Base-by-base conservation (phyloP, 2,797 vertebrate genomes). In the Alauda arvensis region DNA sequence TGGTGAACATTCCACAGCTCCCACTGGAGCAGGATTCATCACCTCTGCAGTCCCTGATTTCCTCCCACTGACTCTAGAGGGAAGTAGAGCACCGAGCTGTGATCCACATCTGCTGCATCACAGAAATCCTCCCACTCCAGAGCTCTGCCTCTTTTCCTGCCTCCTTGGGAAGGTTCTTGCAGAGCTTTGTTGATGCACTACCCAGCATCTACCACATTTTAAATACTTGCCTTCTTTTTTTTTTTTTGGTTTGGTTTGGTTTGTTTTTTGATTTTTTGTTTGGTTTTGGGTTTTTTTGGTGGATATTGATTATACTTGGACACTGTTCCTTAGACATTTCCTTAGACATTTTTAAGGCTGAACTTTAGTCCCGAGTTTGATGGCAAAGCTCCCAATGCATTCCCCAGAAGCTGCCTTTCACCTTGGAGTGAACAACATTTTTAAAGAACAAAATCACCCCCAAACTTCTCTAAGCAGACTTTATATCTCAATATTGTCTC, bases 31-130 rank as follows among this genome's bases (percentile, higher is more conserved):
- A 69, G 65, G 33, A 77, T 78, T 28, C 31, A 15, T 26, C 86
- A 13, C 74, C 75, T 91, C 37, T 8, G 57, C 28, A 86, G 48
- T 3, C 43, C 43, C 28, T 9, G 28, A 65, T 72, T 86, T 66
- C 88, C n/a, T 34, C 81, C 60, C 93, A 85, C 62, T 57, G 59
- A 53, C 92, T 91, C 92, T 84, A 91, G 93, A 82, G 87, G 91
- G 92, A 90, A 88, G 88, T 45, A 91, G 65, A 94, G 75, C 37
- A 84, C 76, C 2, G 85, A 84, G 49, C 40, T 82, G 42, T 3
- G 83, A 29, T 9, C 25, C 34, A 18, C 42, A 15, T 26, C 31
- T 26, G 12, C 4, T 11, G 62, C 28, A 17, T 29, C 45, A 9
- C 21, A 15, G 0, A 12, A 65, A 66, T 59, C 14, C 60, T 76